phyloP scores from a whole-genome alignment of 2,888 invertebrate species.

The Autographa gamma region DNA sequence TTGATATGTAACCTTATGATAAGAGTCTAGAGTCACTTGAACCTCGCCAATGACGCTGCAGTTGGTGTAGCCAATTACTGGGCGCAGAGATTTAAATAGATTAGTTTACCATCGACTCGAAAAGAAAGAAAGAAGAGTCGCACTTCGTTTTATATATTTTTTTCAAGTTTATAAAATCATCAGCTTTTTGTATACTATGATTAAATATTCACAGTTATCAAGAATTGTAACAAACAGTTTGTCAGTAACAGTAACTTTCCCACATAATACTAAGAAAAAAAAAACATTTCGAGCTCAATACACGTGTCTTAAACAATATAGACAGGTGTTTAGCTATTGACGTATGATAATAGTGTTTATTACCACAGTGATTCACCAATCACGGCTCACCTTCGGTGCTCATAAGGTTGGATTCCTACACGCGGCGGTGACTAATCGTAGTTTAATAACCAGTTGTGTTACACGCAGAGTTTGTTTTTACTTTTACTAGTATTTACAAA shows the following conservation, averaged over 20 bases:
- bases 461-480: constrained; percentile 17
- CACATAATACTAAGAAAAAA: background rate
- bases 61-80: no score
- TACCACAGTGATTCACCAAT: constrained; percentile 46
- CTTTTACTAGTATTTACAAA: constrained; percentile 16
- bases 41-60: no score
- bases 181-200: no score
- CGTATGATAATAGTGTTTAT: background rate
- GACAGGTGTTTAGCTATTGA: constrained; percentile 1
- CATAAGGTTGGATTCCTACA: constrained; percentile 42
- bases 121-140: no score
- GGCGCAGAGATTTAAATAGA: no score
- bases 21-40: no score
- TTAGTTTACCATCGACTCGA: no score
- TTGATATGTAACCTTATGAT: no score
- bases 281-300: background rate
- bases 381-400: constrained; percentile 31
- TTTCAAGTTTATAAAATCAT: no score
- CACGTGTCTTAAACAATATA: background rate
- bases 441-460: constrained; percentile 37
- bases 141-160: no score
- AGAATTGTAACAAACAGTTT: background rate
- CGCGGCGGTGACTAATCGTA: constrained; percentile 49
- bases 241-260: background rate
- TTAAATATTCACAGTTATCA: no score